Evolutionary conservation across 1,140 invertebrate genomes (phyloP).

Genomic region (Zelostemma sp.): DNA sequence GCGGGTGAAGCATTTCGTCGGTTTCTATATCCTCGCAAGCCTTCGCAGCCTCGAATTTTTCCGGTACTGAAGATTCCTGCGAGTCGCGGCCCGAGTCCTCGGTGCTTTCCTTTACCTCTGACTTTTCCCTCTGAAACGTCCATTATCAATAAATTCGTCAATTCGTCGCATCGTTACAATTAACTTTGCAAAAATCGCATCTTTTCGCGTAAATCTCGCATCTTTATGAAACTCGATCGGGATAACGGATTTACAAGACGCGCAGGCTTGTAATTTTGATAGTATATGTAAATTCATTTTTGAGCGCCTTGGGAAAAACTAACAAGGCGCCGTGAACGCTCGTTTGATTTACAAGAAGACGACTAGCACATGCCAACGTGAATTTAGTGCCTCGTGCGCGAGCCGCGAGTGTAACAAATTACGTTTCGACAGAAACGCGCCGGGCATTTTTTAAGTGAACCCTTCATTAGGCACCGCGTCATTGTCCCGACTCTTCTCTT

Average conservation of each 20-base stretch:
- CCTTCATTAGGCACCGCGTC: not conserved
- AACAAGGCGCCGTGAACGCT: not conserved
- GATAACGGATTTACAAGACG: no score
- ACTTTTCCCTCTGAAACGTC: conserved; percentile 46
- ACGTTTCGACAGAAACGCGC: conserved; percentile 12
- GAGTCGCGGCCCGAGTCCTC: conserved; percentile 49
- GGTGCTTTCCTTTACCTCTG: conserved; percentile 54
- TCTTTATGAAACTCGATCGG: not conserved
- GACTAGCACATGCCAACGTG: conserved; percentile 20
- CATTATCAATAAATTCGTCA: not conserved
- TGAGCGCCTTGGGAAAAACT: not conserved
- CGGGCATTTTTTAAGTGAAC: not conserved
- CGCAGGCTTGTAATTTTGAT: no score
- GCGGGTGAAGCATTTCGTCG: conserved; percentile 77
- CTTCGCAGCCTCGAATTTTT: conserved; percentile 52
- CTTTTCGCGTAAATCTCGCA: no score
- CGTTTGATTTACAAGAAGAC: conserved; percentile 21
- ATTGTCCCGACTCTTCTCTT: not conserved
- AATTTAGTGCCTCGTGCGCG: conserved; percentile 20
- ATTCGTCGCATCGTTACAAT: not conserved
- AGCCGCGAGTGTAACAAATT: conserved; percentile 24
- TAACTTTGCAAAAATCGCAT: no score
- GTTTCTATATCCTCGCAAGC: conserved; percentile 68
- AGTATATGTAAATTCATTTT: no score
- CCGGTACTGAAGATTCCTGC: conserved; percentile 33